Percentiles rank a stretch among this genome's conserved stretches.
phyloP scores from a whole-genome alignment of 37 sponge, comb jelly and placozoan genomes.

The Mnemiopsis leidyi region DNA sequence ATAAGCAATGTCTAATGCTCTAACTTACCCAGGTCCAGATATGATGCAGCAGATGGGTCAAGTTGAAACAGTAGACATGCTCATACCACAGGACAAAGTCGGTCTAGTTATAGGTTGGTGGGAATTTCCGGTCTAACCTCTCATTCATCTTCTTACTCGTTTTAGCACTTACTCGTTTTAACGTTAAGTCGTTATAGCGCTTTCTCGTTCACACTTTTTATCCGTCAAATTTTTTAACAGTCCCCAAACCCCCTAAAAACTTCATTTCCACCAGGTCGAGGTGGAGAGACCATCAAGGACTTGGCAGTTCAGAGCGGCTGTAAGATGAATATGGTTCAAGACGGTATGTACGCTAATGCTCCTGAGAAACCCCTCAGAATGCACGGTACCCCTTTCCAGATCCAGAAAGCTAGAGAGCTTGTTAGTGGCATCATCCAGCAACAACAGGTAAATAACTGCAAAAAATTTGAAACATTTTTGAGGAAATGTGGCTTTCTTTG shows the following conservation, averaged over 20 bases:
- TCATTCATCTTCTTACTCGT: background rate
- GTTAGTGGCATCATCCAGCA: conserved; percentile 64
- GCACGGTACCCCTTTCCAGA: conserved; percentile 52
- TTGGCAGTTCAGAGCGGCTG: conserved; percentile 84
- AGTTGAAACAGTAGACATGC: conserved; percentile 73
- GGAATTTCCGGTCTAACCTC: background rate
- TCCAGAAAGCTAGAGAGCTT: conserved; percentile 47
- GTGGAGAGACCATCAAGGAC: conserved; percentile 94
- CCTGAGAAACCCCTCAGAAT: conserved; percentile 94
- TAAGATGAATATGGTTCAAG: conserved; percentile 97
- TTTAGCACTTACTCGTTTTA: background rate
- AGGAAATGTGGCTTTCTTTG: too few species aligned
- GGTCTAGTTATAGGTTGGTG: conserved; percentile 91
- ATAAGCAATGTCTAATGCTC: too few species aligned
- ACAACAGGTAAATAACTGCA: too few species aligned
- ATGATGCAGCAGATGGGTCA: conserved; percentile 56
- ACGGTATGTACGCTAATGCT: conserved; percentile 78
- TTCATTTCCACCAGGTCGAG: conserved; percentile 67
- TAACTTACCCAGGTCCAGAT: conserved; percentile 41
- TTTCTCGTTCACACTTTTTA: background rate
- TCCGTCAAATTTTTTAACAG: background rate
- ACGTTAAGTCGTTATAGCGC: background rate
- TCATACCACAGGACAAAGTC: conserved; percentile 90
- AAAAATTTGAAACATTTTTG: too few species aligned
- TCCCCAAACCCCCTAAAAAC: background rate